Evolutionary conservation across 2,888 invertebrate species (phyloP).

Genomic region (Nemapogon koenigi): DNA sequence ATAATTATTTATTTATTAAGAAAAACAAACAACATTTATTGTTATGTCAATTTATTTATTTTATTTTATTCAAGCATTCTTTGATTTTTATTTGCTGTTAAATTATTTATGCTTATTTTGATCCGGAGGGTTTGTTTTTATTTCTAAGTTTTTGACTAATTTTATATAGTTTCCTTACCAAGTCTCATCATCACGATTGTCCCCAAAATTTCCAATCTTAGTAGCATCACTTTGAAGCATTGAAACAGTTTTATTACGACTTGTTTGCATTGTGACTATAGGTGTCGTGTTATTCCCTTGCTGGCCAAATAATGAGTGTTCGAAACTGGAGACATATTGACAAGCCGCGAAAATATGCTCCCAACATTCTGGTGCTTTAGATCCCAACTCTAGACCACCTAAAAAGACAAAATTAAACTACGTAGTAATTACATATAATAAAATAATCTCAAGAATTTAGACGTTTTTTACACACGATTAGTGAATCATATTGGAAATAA

Average conservation of each 20-base stretch:
- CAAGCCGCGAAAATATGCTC: conserved; percentile 94
- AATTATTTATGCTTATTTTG: too few relatives aligned
- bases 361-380: conserved; percentile 94
- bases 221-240: conserved; percentile 63
- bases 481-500: too few relatives aligned
- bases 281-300: conserved; percentile 74
- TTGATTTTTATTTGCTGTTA: too few relatives aligned
- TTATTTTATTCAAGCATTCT: too few relatives aligned
- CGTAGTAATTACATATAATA: too few relatives aligned
- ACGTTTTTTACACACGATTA: too few relatives aligned
- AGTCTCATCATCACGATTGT: conserved; percentile 73
- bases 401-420: conserved; percentile 7
- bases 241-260: conserved; percentile 65
- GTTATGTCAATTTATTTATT: too few relatives aligned
- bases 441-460: too few relatives aligned
- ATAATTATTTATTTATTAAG: too few relatives aligned
- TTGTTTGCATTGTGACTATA: conserved; percentile 71
- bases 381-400: conserved; percentile 88
- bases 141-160: not conserved
- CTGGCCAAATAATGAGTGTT: conserved; percentile 88
- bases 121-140: too few relatives aligned
- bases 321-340: conserved; percentile 89
- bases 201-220: conserved; percentile 48
- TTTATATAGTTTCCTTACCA: conserved; percentile 58
- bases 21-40: too few relatives aligned